phyloP scores from a whole-genome alignment of 2,888 invertebrate genomes.

The Ellobium chinense region DNA sequence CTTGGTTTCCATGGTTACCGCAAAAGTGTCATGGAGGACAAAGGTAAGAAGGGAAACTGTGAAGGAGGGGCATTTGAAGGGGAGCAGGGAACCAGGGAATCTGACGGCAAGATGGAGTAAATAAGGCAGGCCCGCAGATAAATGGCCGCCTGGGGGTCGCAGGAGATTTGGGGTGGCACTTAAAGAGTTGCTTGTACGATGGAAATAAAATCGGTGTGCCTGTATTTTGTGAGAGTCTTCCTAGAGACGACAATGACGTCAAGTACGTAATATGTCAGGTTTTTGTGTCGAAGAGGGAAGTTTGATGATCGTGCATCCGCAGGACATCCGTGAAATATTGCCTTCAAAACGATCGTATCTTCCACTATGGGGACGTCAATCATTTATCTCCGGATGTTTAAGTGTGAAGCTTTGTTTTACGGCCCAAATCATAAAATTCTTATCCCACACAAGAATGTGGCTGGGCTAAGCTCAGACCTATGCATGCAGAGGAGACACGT shows the following conservation, averaged over 20 bases:
- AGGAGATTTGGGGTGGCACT: background rate
- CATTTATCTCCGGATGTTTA: background rate
- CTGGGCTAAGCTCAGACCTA: no score
- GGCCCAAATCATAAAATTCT: no score
- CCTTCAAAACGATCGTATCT: background rate
- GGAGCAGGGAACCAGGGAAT: background rate
- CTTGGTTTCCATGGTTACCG: conserved; percentile 28
- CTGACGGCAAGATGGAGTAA: background rate
- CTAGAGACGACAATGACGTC: no score
- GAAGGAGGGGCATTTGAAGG: background rate
- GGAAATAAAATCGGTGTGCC: no score
- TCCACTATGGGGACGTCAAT: background rate
- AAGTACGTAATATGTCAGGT: no score
- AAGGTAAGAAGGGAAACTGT: conserved; percentile 6
- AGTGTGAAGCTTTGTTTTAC: no score
- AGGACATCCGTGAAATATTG: background rate
- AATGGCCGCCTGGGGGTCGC: background rate
- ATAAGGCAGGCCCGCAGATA: conserved; percentile 19
- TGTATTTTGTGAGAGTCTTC: no score
- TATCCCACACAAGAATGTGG: no score
- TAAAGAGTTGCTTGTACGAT: no score
- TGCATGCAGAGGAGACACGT: no score
- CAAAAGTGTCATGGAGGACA: conserved; percentile 17
- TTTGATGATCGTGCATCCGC: background rate
- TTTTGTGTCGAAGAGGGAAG: background rate